A percentile compares a stretch with the other conserved stretches of the same genome.
phyloP scores from a whole-genome alignment of 2,113 vertebrate genomes.

The Platichthys stellatus region DNA sequence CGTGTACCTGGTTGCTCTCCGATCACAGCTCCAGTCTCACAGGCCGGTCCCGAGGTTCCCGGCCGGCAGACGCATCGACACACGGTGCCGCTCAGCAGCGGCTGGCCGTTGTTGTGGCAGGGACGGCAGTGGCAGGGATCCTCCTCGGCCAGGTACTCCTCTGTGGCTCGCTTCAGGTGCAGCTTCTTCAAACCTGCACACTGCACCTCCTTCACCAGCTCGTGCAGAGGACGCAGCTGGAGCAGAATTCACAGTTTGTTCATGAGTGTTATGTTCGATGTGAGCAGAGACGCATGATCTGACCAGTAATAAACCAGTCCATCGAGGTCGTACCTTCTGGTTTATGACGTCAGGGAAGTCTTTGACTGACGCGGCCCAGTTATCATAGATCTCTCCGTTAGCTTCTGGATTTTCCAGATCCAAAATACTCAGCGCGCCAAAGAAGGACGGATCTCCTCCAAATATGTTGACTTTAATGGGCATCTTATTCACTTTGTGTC shows the following conservation, averaged over 20 bases:
- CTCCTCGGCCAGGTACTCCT: slow-evolving; percentile 86
- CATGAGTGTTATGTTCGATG: too few relatives aligned
- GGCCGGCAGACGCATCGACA: slow-evolving; percentile 89
- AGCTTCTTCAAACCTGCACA: slow-evolving; percentile 89
- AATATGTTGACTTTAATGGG: slow-evolving; percentile 77
- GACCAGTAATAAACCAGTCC: background rate
- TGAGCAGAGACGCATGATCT: too few relatives aligned
- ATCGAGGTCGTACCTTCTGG: slow-evolving; percentile 82
- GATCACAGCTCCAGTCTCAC: slow-evolving; percentile 82
- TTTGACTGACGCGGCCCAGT: slow-evolving; percentile 90
- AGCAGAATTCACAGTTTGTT: background rate
- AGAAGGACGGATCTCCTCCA: slow-evolving; percentile 81
- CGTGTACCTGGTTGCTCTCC: slow-evolving; percentile 86
- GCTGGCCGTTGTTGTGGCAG: slow-evolving; percentile 88
- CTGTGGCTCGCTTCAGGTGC: slow-evolving; percentile 86
- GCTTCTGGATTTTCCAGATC: slow-evolving; percentile 86
- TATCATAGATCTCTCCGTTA: slow-evolving; percentile 83
- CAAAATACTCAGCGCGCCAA: slow-evolving; percentile 78
- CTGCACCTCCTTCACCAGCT: slow-evolving; percentile 93
- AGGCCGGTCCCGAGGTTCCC: slow-evolving; percentile 86
- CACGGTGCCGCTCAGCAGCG: slow-evolving; percentile 75
- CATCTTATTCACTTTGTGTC: slow-evolving; percentile 36
- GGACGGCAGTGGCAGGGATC: slow-evolving; percentile 90
- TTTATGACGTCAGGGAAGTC: slow-evolving; percentile 86
- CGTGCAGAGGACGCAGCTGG: slow-evolving; percentile 88